These are phyloP conservation scores for Orthonevra nobilis DNA, from an alignment of 2,888 invertebrate genomes.

Conservation along the genomic window DNA sequence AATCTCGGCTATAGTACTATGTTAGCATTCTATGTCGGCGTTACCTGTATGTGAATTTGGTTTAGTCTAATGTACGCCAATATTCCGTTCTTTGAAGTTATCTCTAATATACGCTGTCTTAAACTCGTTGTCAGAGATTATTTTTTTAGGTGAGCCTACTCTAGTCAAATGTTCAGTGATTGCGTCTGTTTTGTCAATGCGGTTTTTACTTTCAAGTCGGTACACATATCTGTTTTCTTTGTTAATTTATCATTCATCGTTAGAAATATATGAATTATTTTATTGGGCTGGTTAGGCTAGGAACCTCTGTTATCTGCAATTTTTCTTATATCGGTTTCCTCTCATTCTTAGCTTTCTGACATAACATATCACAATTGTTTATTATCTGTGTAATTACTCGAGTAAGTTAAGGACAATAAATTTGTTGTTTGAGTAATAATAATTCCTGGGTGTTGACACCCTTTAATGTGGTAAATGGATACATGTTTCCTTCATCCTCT, in stretches of 20 bases:
- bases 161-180: background rate
- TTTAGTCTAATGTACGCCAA: conserved; percentile 3
- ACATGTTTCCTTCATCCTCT: too few relatives aligned
- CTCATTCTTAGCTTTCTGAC: conserved; percentile 10
- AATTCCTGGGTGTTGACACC: conserved; percentile 4
- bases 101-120: background rate
- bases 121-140: background rate
- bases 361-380: conserved; percentile 14
- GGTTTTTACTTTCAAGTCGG: too few relatives aligned
- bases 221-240: too few relatives aligned
- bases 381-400: background rate
- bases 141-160: background rate
- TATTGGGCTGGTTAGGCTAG: background rate
- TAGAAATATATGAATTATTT: background rate
- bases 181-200: background rate
- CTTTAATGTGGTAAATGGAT: conserved; percentile 4
- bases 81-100: background rate
- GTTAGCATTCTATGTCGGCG: background rate
- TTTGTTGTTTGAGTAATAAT: conserved; percentile 4
- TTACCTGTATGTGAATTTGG: conserved; percentile 7
- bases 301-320: background rate
- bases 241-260: too few relatives aligned
- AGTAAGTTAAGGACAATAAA: conserved; percentile 10
- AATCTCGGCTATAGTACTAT: background rate
- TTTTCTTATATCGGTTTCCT: conserved; percentile 4